Evolutionary conservation across 2,888 invertebrate species (phyloP), one percentile per base, ranked within the genome.

Genomic region (Bursaphelenchus okinawaensis): DNA sequence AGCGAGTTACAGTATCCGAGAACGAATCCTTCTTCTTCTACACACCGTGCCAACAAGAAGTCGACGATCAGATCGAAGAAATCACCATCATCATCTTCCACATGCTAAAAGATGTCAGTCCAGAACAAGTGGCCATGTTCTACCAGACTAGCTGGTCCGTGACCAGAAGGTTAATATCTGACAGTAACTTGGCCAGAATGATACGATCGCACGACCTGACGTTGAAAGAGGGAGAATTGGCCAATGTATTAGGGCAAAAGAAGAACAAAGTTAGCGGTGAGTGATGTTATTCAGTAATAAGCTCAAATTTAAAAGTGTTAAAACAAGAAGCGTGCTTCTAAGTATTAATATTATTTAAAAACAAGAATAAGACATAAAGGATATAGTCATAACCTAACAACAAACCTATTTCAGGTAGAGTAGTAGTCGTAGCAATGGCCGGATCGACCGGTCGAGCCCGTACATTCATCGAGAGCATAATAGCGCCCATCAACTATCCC

Each of bases 171-270:
- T 40, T 40, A n/a, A 40, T 40, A 16, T 31, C 60, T 7, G 52
- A 59, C 7, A 20, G 16, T 16, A 22, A 26, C 24, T 20, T 59
- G 20, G 50, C 52, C 8, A 55, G 57, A 20, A 54, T 68, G 12
- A 27, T 66, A 26, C 60, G 28, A 7, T 51, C 70, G 19, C 69
- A 70, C 29, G 69, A 68, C 40, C 52, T 68, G 7, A 60, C 65
- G 31, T n/a, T 68, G 20, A 27, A 58, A 24, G 16, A 24, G 24
- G 68, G 69, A 16, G 68, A 68, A 28, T 50, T 66, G 31, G 69
- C 52, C n/a, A 59, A 24, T 26, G 29, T 68, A 12, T 40, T 68
- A 6, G 55, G 52, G 28, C 52, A 60, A 12, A 68, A 68, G 52
- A 40, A 55, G 9, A 69, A 57, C 19, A 27, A 24, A 20, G 51